phyloP scores from a whole-genome alignment of 2,888 invertebrate genomes.

The Germaria angustata region DNA sequence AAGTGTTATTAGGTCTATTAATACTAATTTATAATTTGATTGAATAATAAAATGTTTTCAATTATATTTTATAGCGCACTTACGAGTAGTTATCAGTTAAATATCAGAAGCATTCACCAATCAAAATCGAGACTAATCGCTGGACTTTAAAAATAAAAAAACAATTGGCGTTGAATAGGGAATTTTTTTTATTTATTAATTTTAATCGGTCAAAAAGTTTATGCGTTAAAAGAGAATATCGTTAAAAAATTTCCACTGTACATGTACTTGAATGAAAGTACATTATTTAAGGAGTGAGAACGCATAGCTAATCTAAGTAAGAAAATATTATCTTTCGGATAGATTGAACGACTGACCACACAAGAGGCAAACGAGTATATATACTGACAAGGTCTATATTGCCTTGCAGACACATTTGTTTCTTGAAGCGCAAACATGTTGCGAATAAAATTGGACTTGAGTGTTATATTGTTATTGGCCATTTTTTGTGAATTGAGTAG shows the following conservation, averaged over 20 bases:
- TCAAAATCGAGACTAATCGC: no score
- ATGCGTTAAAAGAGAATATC: background rate
- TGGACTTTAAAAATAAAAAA: no score
- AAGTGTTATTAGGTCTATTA: no score
- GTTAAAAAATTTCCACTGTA: no score
- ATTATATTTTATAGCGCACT: no score
- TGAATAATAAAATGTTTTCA: no score
- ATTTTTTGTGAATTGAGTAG: conserved; percentile 55
- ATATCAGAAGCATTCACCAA: no score
- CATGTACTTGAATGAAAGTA: no score
- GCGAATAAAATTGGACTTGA: conserved; percentile 44
- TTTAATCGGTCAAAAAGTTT: background rate
- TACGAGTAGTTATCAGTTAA: no score
- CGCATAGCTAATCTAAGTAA: conserved; percentile 44
- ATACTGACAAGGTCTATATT: background rate
- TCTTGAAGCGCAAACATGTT: conserved; percentile 45
- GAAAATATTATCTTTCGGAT: background rate
- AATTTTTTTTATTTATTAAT: background rate
- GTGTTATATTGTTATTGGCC: conserved; percentile 69
- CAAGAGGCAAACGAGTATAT: conserved; percentile 15
- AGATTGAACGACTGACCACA: background rate
- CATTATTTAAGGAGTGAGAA: no score
- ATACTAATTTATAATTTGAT: no score
- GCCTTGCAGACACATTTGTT: background rate
- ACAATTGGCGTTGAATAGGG: no score